phyloP scores from a whole-genome alignment of 2,888 invertebrate species.

The Chrysodeixis includens region DNA sequence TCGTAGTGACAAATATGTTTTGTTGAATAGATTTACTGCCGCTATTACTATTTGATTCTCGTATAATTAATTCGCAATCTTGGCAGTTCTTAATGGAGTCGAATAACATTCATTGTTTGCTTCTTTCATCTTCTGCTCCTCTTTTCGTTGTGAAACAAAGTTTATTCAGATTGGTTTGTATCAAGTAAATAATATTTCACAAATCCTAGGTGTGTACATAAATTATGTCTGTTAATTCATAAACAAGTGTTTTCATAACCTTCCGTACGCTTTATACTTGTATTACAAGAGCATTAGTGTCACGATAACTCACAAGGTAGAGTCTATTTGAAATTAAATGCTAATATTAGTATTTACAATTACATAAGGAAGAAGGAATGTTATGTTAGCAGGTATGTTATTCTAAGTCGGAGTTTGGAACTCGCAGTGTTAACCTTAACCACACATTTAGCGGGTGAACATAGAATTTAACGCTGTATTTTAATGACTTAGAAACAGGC shows the following conservation, averaged over 20 bases:
- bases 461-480: neutral
- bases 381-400: neutral
- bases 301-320: slow-evolving; percentile 3
- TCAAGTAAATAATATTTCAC: no score
- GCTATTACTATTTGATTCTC: neutral
- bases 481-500: no score
- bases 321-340: neutral
- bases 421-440: neutral
- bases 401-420: neutral
- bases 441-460: neutral
- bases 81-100: neutral
- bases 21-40: slow-evolving; percentile 9
- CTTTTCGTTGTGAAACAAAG: no score
- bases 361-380: neutral
- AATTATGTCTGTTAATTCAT: slow-evolving; percentile 24
- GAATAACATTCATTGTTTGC: no score
- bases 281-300: neutral
- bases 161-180: no score
- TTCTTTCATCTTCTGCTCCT: no score
- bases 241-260: slow-evolving; percentile 6
- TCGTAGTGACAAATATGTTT: slow-evolving; percentile 27
- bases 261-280: slow-evolving; percentile 7
- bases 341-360: neutral
- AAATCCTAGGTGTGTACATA: no score
- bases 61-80: neutral